Evolutionary conservation across 2,797 vertebrate genomes (phyloP), one percentile per base, ranked within the genome.

Genomic region (Liasis olivaceus): DNA sequence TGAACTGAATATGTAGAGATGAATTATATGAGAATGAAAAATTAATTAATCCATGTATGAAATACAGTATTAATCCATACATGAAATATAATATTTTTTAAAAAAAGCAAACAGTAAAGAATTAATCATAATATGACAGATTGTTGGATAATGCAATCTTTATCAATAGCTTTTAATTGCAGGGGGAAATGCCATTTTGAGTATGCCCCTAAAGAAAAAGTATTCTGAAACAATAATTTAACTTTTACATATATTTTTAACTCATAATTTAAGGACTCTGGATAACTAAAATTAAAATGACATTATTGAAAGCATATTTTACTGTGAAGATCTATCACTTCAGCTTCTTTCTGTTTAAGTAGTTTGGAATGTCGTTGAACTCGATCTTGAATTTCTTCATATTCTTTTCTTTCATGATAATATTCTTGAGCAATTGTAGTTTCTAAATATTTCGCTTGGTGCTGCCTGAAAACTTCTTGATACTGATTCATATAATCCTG

Each of bases 331-430:
- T 98, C 95, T 94, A 95, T 91, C 91, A 94, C 94, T 93, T 93
- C 17, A 15, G 91, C 93, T 96, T 97, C 97, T 91, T 98, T 97
- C 92, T 77, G 89, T 91, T 96, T 95, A 22, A 97, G 93, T 93
- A 97, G 96, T 93, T 97, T 96, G 90, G 93, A 89, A 69, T 0
- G 56, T 89, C 97, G 95, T 92, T 97, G 95, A 88, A 98, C 47
- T 95, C 95, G 94, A 26, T 63, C 96, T 93, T 92, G 90, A 93
- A 98, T 97, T 97, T 97, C 97, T 94, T 98, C 98, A 64, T 96
- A n/a, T 91, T 98, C 97, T 91, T 91, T 95, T 95, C 96, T 98
- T 94, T 97, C 97, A 92, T 93, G 64, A 90, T 97, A 97, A 95
- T 97, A 98, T 60, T 97, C 92, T 95, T 90, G 96, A 91, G 97